Base-by-base conservation (phyloP, 2,888 invertebrate species). In the Atethmia centrago region DNA sequence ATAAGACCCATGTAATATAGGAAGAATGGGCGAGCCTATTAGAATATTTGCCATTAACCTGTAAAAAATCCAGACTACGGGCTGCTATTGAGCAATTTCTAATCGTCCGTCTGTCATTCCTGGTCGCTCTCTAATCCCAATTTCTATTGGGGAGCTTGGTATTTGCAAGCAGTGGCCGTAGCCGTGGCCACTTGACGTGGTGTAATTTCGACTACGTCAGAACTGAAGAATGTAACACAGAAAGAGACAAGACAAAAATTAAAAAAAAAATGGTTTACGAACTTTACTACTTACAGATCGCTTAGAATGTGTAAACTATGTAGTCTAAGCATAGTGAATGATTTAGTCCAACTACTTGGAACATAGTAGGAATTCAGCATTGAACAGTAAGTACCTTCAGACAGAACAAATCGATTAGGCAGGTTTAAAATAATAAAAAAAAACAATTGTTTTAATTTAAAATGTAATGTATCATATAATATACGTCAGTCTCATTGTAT, bases 401-500 rank as follows among this genome's bases (percentile, higher is more conserved):
- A 28, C 3, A 28, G 21, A 63, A 47, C 21, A 47, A 28, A 49
- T 28, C 21, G 14, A 31, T 31, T 19, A 16, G 10, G 19, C 14
- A 47, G 21, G 55, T 36, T 9, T n/a, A 45, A 47, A 55, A 76
- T 47, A 63, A 63, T 10, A 28, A 12, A 47, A 28, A 12, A 47
- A 55, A 67, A 56, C 7, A 28, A 16, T 21, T 14, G 3, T 10
- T 40, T 42, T 45, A 36, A n/a, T 69, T 62, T 58, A 56, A 76
- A 78, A 67, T 59, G 16, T 53, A 68, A 51, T 36, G 0, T 21
- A 42, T 28, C 49, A 40, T 47, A 19, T 19, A 49, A 16, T n/a
- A 45, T 28, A 53, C 7, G 9, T 67, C 80, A 63, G 84, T 74
- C 66, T 67, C 59, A 42, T 64, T 55, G 10, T 40, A 28, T 65